These are phyloP conservation scores for Xiphorhynchus erythropygius DNA, from an alignment of 2,797 vertebrate genomes.

Conservation along the genomic window DNA sequence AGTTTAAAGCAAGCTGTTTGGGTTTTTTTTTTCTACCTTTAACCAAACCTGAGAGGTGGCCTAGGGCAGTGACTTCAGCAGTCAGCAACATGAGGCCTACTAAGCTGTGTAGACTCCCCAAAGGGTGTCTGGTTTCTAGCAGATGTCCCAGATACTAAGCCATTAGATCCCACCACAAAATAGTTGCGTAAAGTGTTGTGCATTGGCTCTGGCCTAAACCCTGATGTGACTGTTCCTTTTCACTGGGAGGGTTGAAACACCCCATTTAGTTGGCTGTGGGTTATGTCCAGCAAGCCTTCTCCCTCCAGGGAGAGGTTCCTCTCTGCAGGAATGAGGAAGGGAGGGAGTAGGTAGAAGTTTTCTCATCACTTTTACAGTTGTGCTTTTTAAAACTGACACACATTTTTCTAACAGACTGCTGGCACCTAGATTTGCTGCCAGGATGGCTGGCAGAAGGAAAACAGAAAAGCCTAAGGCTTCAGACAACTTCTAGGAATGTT, in stretches of 20 bases:
- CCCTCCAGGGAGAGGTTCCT: neutral
- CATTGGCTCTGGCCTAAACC: conserved; percentile 69
- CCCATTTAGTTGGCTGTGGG: neutral
- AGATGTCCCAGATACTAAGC: conserved; percentile 87
- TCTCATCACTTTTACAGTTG: neutral
- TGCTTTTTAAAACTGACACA: neutral
- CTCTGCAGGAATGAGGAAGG: neutral
- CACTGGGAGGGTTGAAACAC: conserved; percentile 22
- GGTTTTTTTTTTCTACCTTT: conserved; percentile 59
- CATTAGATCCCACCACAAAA: conserved; percentile 86
- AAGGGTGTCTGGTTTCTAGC: conserved; percentile 90
- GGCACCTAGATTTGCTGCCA: neutral
- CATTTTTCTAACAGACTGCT: neutral
- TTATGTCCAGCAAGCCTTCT: conserved; percentile 7
- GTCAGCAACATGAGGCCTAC: conserved; percentile 67
- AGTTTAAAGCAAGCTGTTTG: conserved; percentile 60
- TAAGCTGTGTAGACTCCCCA: conserved; percentile 85
- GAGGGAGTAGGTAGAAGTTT: neutral
- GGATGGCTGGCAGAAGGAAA: neutral
- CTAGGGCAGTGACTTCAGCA: conserved; percentile 85
- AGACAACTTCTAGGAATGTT: neutral
- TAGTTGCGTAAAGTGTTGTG: conserved; percentile 70
- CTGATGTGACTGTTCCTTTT: conserved; percentile 50
- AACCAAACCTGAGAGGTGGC: conserved; percentile 75
- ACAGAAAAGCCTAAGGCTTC: neutral